phyloP scores from a whole-genome alignment of 2,113 vertebrate genomes.

The Charina bottae region DNA sequence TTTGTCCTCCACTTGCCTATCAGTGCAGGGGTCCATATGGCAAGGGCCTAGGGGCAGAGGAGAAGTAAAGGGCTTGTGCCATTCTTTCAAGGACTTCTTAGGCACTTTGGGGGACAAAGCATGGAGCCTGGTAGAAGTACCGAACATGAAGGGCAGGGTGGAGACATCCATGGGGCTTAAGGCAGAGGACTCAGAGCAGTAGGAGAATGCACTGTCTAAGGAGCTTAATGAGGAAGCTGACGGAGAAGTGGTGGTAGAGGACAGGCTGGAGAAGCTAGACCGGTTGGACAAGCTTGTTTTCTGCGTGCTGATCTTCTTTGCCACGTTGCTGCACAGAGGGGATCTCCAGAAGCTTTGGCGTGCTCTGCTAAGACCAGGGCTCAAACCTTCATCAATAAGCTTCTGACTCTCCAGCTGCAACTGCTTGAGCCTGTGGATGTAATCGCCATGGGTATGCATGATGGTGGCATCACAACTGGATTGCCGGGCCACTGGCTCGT shows the following conservation, averaged over 20 bases:
- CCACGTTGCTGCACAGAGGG: conserved; percentile 50
- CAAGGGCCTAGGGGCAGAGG: conserved; percentile 36
- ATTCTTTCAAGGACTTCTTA: conserved; percentile 58
- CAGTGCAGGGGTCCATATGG: conserved; percentile 50
- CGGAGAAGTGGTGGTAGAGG: conserved; percentile 75
- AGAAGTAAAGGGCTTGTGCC: conserved; percentile 63
- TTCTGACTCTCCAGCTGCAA: conserved; percentile 69
- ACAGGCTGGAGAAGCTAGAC: conserved; percentile 79
- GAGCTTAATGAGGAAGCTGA: conserved; percentile 80
- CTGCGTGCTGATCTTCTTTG: conserved; percentile 62
- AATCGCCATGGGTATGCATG: conserved; percentile 57
- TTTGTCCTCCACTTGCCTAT: conserved; percentile 36
- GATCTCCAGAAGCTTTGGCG: conserved; percentile 61
- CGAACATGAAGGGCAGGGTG: conserved; percentile 71
- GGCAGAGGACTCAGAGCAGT: conserved; percentile 74
- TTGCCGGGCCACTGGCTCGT: conserved; percentile 72
- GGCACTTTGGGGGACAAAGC: conserved; percentile 66
- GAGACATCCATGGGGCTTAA: conserved; percentile 67
- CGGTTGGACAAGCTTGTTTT: conserved; percentile 66
- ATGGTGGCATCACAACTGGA: conserved; percentile 77
- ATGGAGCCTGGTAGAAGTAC: conserved; percentile 67
- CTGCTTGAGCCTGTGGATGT: conserved; percentile 67
- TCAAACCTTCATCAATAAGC: conserved; percentile 61
- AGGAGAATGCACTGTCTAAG: conserved; percentile 78
- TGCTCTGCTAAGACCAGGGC: conserved; percentile 39